Evolutionary conservation across 2,888 invertebrate species (phyloP), one percentile per base, ranked within the genome.

Genomic region (Metellina segmentata): DNA sequence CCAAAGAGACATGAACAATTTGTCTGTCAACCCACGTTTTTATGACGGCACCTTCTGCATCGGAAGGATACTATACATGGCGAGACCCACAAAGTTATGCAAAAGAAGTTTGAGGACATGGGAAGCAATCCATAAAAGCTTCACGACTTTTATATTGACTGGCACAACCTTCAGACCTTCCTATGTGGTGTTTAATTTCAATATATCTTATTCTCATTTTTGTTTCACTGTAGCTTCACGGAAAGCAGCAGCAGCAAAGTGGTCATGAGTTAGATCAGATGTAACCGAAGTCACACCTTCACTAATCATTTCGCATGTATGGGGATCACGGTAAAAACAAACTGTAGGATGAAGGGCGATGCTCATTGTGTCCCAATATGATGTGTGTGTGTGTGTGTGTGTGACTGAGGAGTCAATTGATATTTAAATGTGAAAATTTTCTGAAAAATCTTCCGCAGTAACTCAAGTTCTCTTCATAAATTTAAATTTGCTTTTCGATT

Each of bases 141-240:
- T 77, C 77, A 34, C 77, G 20, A 34, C 77, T 77, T 77, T 19
- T 77, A 16, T 77, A 77, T 77, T 77, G 77, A 16, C 77, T 77
- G n/a, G 77, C 77, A 48, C 48, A 77, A 8, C 77, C 77, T 13
- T 77, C 77, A 34, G 77, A 77, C 34, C 48, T 13, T 11, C 77
- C 77, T 13, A 48, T 16, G 16, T 77, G 77, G 13, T 48, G 48
- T 48, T 34, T 77, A 16, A 77, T 77, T 6, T 19, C 7, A 11
- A 77, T 6, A 34, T 48, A 7, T 16, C 77, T 77, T 34, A 6
- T 77, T 6, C 48, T 8, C 6, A 77, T 77, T 7, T 34, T 7
- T 77, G 20, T 7, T 77, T 77, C 20, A 77, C 77, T 77, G 20
- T 11, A 53, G 53, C 53, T 53, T 7, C 53, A 8, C 53, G 53